Evolutionary conservation across 2,797 vertebrate species (phyloP), one percentile per base, ranked within the genome.

Genomic region (Myotis daubentonii): DNA sequence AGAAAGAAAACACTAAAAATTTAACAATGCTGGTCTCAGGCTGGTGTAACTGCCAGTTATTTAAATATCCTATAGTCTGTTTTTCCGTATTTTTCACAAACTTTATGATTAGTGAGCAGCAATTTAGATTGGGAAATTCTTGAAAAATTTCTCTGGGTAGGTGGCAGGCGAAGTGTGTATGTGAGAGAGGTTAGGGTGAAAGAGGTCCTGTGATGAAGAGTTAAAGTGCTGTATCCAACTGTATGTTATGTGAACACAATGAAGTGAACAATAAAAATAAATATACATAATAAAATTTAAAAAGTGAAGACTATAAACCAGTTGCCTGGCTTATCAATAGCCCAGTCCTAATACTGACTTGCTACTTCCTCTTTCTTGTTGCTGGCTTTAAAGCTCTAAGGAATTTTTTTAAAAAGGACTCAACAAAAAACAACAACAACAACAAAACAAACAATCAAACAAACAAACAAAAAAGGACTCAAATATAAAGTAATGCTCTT

Each of bases 51-150:
- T 85, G 23, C 5, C 78, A 84, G 25, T 93, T 22, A 75, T 47
- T 76, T 93, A 85, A 76, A 95, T 68, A 87, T 71, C 49, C 25
- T 87, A 28, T 55, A 33, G 53, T 87, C 57, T 62, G 22, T 55
- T 80, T 88, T 76, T 65, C 71, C 84, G 53, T 60, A 49, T 88
- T 94, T 91, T 91, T 41, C 49, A 87, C 71, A 78, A 81, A 22
- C 7, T 91, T 13, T 89, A 33, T 36, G n/a, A 70, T 76, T 71
- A 71, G 11, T 33, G 36, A 36, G 23, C 57, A 71, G 53, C 44
- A 51, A 53, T 87, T 95, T 87, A 71, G 51, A 80, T 66, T 71
- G 33, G 36, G 75, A 96, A 95, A 12, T 70, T 62, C 41, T 80
- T 20, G 9, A 92, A 93, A 79, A 47, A 51, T 94, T 93, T 94